phyloP scores from a whole-genome alignment of 2,797 vertebrate species.

The Mus caroli region DNA sequence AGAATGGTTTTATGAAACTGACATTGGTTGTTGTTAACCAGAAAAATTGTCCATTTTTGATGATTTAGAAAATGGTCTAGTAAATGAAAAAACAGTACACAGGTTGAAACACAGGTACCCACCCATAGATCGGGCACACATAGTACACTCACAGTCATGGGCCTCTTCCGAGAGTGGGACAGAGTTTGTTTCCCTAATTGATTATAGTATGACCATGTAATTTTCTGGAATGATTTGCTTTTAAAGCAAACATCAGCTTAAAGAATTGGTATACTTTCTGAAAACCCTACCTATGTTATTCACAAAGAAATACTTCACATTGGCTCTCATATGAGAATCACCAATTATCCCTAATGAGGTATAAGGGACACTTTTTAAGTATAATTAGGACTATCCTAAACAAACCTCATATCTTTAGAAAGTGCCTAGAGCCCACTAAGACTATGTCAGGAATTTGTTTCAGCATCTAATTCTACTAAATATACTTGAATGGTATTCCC shows the following conservation, averaged over 20 bases:
- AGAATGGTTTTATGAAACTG: background rate
- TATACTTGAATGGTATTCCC: background rate
- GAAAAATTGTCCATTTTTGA: background rate
- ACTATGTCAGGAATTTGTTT: background rate
- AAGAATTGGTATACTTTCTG: background rate
- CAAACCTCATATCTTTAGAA: background rate
- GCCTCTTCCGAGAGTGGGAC: background rate
- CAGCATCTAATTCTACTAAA: background rate
- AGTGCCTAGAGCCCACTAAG: background rate
- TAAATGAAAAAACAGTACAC: background rate
- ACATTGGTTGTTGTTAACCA: background rate
- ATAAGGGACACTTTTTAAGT: background rate
- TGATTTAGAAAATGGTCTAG: background rate
- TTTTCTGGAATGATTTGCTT: background rate
- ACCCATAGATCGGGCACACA: background rate
- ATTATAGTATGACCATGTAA: background rate
- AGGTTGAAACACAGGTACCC: too few species aligned
- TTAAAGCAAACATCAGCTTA: constrained; percentile 18
- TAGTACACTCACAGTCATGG: background rate
- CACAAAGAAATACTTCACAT: background rate
- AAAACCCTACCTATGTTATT: background rate
- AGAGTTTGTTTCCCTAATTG: background rate
- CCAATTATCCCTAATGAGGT: background rate
- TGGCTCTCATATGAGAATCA: background rate
- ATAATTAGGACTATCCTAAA: background rate